These are phyloP conservation scores for Samia ricini DNA, from an alignment of 1,140 invertebrate genomes.

Conservation along the genomic window DNA sequence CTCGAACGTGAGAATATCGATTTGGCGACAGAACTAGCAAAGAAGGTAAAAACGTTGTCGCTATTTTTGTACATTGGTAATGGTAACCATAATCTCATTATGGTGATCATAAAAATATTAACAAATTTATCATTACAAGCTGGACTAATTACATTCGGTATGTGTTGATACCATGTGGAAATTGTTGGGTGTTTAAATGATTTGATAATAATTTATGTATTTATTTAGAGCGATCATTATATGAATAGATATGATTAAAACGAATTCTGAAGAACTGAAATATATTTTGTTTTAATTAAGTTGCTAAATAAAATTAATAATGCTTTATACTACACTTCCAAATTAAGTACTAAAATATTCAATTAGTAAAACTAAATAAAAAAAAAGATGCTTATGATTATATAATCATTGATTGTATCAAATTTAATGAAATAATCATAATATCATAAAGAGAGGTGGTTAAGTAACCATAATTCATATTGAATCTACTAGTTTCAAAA, in stretches of 20 bases:
- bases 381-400: no score
- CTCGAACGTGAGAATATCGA: slow-evolving; percentile 94
- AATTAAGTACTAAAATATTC: no score
- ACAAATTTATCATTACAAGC: neutral
- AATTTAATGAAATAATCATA: neutral
- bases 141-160: neutral
- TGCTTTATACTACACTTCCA: no score
- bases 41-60: slow-evolving; percentile 79
- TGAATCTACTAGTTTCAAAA: no score
- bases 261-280: no score
- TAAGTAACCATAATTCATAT: no score
- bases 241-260: no score
- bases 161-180: neutral
- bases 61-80: neutral
- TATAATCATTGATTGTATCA: neutral
- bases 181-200: neutral
- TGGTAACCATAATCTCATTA: neutral
- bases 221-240: no score
- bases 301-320: neutral
- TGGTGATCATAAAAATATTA: neutral
- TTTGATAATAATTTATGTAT: neutral
- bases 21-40: slow-evolving; percentile 89
- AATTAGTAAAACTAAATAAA: neutral
- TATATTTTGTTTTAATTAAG: neutral
- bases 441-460: neutral